These are phyloP conservation scores for Tyto alba DNA, from an alignment of 2,113 vertebrate species.

Conservation along the genomic window DNA sequence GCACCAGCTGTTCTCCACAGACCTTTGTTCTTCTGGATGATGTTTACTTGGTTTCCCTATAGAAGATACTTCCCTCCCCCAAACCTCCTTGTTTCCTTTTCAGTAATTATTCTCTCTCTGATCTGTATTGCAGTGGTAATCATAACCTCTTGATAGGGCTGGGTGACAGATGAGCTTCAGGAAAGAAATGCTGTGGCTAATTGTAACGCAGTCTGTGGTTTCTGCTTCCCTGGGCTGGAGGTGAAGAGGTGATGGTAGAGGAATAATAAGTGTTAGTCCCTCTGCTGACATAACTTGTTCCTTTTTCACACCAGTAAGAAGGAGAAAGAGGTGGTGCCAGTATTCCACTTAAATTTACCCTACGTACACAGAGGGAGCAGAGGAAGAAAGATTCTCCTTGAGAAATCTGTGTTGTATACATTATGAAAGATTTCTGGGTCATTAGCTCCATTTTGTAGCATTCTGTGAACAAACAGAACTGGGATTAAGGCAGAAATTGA, in stretches of 20 bases:
- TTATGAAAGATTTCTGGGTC: neutral
- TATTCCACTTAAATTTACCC: neutral
- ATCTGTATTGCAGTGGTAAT: neutral
- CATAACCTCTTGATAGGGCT: neutral
- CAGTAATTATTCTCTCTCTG: neutral
- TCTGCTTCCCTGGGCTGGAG: neutral
- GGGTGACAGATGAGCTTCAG: neutral
- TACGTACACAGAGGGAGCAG: neutral
- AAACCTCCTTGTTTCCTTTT: neutral
- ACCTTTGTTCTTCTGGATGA: conserved; percentile 28
- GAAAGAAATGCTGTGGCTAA: neutral
- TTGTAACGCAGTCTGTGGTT: neutral
- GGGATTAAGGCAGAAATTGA: neutral
- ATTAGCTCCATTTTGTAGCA: neutral
- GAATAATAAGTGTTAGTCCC: neutral
- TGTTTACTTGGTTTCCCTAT: neutral
- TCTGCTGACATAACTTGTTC: neutral
- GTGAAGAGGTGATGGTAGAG: neutral
- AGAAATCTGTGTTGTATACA: neutral
- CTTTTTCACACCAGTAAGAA: neutral
- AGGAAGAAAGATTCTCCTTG: neutral
- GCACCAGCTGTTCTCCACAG: conserved; percentile 31
- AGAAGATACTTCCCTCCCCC: neutral
- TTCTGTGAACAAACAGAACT: neutral
- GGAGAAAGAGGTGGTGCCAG: neutral